phyloP scores from a whole-genome alignment of 2,888 invertebrate genomes.

The Diplolepis rosae region DNA sequence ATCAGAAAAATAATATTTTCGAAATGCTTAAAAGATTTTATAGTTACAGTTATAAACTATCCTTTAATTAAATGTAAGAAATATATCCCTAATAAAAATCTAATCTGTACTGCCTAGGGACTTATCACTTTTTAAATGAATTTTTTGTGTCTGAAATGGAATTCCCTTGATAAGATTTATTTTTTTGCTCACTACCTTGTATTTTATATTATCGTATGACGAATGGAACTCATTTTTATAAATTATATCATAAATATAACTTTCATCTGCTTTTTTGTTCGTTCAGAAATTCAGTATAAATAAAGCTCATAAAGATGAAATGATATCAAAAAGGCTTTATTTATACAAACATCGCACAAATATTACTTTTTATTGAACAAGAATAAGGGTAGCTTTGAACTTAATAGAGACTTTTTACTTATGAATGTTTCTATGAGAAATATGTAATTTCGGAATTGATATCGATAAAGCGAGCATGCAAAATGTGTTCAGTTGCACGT shows the following conservation, averaged over 20 bases:
- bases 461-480: constrained; percentile 16
- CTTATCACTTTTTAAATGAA: constrained; percentile 4
- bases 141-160: constrained; percentile 4
- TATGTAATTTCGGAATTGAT: constrained; percentile 16
- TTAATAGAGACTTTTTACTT: not conserved
- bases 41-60: too few species aligned
- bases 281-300: too few species aligned
- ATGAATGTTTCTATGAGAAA: not conserved
- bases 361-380: not conserved
- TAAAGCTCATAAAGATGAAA: too few species aligned
- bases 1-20: too few species aligned
- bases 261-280: too few species aligned
- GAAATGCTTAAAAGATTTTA: too few species aligned
- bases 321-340: too few species aligned
- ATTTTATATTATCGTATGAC: not conserved
- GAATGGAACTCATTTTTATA: not conserved
- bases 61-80: too few species aligned
- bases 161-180: not conserved
- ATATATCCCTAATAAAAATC: too few species aligned
- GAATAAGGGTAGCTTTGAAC: not conserved
- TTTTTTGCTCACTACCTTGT: not conserved
- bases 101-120: not conserved
- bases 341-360: too few species aligned
- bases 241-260: not conserved
- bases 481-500: constrained; percentile 1